Conservation (phyloP, 2,113 vertebrate species). For the Spilogale gracilis region DNA sequence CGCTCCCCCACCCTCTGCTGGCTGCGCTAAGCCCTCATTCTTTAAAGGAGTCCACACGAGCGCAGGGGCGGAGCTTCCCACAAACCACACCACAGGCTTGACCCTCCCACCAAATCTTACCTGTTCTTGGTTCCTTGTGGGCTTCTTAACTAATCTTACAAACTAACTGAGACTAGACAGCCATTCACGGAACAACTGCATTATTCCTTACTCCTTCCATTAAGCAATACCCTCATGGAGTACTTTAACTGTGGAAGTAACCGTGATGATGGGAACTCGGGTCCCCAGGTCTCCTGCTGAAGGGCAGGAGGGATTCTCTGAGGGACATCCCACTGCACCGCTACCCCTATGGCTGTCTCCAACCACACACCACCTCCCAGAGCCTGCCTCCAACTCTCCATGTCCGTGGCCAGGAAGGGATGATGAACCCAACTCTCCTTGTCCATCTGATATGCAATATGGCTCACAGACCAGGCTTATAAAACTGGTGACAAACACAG, state of each 20-base stretch:
- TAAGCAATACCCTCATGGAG: background rate
- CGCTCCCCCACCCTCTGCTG: accelerated
- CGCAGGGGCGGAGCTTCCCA: accelerated
- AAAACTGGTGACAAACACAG: background rate
- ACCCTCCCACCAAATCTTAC: no score
- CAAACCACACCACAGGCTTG: background rate
- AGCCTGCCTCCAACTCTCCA: background rate
- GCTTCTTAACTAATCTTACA: background rate
- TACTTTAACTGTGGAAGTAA: background rate
- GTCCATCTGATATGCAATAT: background rate
- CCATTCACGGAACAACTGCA: background rate
- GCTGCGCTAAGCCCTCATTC: background rate
- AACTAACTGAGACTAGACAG: background rate
- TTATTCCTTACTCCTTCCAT: background rate
- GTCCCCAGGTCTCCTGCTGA: background rate
- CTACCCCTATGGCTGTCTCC: background rate
- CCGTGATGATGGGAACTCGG: background rate
- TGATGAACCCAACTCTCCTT: background rate
- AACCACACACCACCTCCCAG: no score
- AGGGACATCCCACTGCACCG: background rate
- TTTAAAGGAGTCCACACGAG: background rate
- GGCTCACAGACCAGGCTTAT: background rate
- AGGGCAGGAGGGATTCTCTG: background rate
- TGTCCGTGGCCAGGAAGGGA: background rate
- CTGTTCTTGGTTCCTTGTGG: background rate